Percentiles rank a stretch among this genome's conserved stretches.
Evolutionary conservation across 1,140 invertebrate genomes (phyloP).

Genomic region (Drosophila leontia): DNA sequence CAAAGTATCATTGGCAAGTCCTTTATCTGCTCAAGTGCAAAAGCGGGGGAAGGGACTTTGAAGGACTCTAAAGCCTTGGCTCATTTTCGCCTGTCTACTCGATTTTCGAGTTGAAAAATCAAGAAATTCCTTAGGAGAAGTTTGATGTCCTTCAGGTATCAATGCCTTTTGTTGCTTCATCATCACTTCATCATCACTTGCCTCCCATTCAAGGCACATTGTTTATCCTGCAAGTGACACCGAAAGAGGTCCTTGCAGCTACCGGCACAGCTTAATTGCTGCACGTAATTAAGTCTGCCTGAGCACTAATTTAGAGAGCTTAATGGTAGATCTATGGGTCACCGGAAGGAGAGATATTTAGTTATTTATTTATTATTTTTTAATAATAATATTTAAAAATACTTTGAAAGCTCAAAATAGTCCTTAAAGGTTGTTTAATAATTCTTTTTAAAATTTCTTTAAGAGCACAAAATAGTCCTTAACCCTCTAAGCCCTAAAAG

Average conservation of each 20-base stretch:
- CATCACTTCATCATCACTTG: not conserved
- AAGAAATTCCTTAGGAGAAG: constrained; percentile 24
- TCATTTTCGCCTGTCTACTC: constrained; percentile 48
- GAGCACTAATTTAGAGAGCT: constrained; percentile 1
- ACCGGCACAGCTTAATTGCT: not conserved
- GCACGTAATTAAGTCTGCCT: constrained; percentile 24
- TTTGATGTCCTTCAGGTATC: constrained; percentile 37
- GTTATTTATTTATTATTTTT: not conserved
- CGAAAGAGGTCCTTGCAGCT: constrained; percentile 36
- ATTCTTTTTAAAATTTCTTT: not conserved
- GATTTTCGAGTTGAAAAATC: constrained; percentile 35
- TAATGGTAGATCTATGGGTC: not conserved
- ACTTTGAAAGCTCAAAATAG: not conserved
- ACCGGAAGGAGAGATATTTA: not conserved
- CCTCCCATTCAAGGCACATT: constrained; percentile 11
- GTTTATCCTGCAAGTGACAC: constrained; percentile 35
- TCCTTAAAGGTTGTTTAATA: not conserved
- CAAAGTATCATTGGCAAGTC: constrained; percentile 75
- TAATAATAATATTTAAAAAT: not conserved
- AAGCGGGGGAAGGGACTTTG: not conserved
- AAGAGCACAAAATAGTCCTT: not conserved
- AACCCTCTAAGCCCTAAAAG: too few relatives aligned
- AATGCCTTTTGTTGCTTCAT: constrained; percentile 40
- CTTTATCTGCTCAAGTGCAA: constrained; percentile 57
- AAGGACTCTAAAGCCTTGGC: constrained; percentile 1